Evolutionary conservation across 2,888 invertebrate genomes (phyloP).

Genomic region (Platycheirus rosarum): DNA sequence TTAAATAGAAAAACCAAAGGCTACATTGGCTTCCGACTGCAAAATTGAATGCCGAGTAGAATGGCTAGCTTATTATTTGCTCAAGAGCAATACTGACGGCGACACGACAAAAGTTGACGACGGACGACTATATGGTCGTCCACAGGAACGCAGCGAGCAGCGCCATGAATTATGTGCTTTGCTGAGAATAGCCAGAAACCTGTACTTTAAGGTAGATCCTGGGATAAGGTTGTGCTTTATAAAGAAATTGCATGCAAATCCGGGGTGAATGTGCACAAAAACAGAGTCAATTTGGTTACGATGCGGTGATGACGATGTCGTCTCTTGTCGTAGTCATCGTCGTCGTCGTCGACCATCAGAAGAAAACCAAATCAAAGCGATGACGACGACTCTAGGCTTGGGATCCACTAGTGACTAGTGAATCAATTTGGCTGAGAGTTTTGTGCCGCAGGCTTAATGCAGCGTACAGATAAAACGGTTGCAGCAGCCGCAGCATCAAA

Average conservation of each 20-base stretch:
- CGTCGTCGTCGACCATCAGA: conserved; percentile 21
- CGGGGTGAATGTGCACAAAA: conserved; percentile 70
- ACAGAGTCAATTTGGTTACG: conserved; percentile 49
- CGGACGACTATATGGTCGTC: not conserved
- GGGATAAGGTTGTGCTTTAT: conserved; percentile 33
- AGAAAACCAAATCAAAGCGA: conserved; percentile 56
- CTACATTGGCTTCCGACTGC: conserved; percentile 36
- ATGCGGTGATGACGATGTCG: conserved; percentile 29
- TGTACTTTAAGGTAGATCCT: conserved; percentile 53
- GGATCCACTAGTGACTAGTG: conserved; percentile 11
- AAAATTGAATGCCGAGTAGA: conserved; percentile 34
- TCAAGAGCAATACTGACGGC: conserved; percentile 37
- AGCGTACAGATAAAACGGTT: conserved; percentile 25
- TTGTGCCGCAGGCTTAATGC: conserved; percentile 49
- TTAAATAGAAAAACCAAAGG: conserved; percentile 30
- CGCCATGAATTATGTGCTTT: conserved; percentile 36
- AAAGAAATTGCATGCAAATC: conserved; percentile 63
- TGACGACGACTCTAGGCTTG: not conserved
- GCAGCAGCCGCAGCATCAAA: not conserved
- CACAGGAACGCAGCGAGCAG: conserved; percentile 13
- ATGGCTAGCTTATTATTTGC: conserved; percentile 59
- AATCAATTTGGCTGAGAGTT: conserved; percentile 68
- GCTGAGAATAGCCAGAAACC: conserved; percentile 31
- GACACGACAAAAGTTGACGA: not conserved
- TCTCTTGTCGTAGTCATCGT: too few species aligned